Evolutionary conservation across 1,140 invertebrate species (phyloP), one percentile per base, ranked within the genome.

Genomic region (Vollenhovia emeryi): DNA sequence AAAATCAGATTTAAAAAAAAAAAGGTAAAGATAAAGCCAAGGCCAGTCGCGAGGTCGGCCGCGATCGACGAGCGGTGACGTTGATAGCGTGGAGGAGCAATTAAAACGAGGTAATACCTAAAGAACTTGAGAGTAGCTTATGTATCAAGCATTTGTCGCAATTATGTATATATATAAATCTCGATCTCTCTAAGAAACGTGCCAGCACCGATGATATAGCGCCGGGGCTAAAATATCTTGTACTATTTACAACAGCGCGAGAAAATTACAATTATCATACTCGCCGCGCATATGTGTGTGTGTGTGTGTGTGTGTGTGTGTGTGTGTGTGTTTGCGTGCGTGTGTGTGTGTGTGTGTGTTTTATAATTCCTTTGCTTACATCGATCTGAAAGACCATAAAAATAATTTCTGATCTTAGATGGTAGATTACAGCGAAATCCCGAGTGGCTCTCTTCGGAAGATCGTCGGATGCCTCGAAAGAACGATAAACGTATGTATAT

Each of bases 211-310:
- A 87, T 40, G 40, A 74, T 79, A n/a, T 71, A 90, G 86, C 76
- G 78, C 48, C 84, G 73, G 78, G 30, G 0, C 27, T 74, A 40
- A 80, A 84, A 69, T 75, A 69, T 88, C 71, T 73, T 60, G 48
- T 82, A 15, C 66, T 92, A 93, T 92, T 91, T 92, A 92, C 91
- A 93, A 79, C 80, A 92, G 88, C 87, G 89, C 87, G 89, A 62
- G n/a, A 62, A 40, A 48, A 74, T 89, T 87, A 89, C 71, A 57
- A 52, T 71, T 24, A 71, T 71, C n/a, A 80, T 68, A 21, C 48
- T 68, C 40, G 66, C 24, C n/a, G 43, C 36, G 30, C 21, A 9
- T 66, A 11, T 66, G 13, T 8, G n/a, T 66, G 71, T 59, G 66
- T 60, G 24, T 73, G 21, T 50, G 43, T 59, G 45, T 55, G 71